Conservation (phyloP, 2,888 invertebrate genomes). For the Xanthorhoe spadicearia region DNA sequence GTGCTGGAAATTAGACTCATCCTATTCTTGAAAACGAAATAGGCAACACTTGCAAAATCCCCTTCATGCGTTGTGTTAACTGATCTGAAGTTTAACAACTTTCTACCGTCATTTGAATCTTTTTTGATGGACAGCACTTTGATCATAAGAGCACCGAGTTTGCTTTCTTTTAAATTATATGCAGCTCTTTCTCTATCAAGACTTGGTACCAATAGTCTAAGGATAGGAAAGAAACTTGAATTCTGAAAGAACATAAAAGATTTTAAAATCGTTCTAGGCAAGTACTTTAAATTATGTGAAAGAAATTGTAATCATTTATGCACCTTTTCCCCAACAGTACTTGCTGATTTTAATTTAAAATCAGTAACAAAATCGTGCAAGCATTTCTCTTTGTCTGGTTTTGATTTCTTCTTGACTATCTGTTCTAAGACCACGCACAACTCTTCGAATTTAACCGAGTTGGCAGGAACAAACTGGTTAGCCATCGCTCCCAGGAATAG, state of each 20-base stretch:
- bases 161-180: conserved; percentile 92
- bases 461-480: conserved; percentile 45
- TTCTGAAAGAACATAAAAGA: conserved; percentile 67
- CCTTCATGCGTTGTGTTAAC: conserved; percentile 76
- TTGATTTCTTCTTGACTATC: conserved; percentile 76
- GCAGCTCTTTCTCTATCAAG: conserved; percentile 91
- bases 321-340: conserved; percentile 70
- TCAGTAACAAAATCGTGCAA: conserved; percentile 78
- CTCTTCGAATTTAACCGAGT: conserved; percentile 77
- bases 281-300: background rate
- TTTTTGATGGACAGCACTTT: conserved; percentile 90
- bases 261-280: background rate
- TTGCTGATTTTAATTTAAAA: conserved; percentile 69
- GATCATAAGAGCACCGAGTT: conserved; percentile 90
- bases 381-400: conserved; percentile 74
- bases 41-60: conserved; percentile 93
- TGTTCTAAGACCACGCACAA: conserved; percentile 87
- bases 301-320: conserved; percentile 19
- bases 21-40: conserved; percentile 87
- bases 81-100: conserved; percentile 73
- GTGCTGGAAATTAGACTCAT: conserved; percentile 67
- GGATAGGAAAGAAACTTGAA: conserved; percentile 87
- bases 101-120: conserved; percentile 78
- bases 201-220: conserved; percentile 92
- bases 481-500: conserved; percentile 42